Evolutionary conservation across 2,113 vertebrate species (phyloP).

Genomic region (Heliornis fulica): DNA sequence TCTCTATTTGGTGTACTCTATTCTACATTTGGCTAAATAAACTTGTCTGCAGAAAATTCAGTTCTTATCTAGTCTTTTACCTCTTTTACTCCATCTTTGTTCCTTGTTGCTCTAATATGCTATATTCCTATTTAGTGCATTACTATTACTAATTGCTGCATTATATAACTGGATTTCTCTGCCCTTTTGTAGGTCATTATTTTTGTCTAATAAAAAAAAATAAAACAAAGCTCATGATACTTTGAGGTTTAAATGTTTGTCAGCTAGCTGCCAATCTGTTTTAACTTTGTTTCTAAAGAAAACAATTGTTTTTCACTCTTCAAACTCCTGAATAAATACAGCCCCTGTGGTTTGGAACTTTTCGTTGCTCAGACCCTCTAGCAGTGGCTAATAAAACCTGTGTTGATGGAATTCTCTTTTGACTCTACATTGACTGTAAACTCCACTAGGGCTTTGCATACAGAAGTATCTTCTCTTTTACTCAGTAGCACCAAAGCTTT

Average conservation of each 20-base stretch:
- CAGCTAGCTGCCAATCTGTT: background rate
- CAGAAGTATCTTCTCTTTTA: background rate
- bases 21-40: background rate
- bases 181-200: background rate
- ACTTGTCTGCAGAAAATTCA: background rate
- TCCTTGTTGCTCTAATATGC: background rate
- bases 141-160: background rate
- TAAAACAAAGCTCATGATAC: background rate
- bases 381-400: background rate
- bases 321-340: background rate
- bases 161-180: background rate
- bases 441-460: background rate
- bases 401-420: background rate
- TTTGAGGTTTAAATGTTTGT: background rate
- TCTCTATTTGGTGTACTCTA: background rate
- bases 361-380: background rate
- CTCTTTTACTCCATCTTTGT: background rate
- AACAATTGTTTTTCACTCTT: background rate
- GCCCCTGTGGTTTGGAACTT: background rate
- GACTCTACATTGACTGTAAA: background rate
- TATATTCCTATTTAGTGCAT: background rate
- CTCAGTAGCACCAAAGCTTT: background rate
- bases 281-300: background rate
- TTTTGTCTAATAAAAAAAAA: conserved; percentile 8
- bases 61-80: background rate